These are phyloP conservation scores for Macrosoma leucophasiata DNA, from an alignment of 2,888 invertebrate species.

Conservation along the genomic window DNA sequence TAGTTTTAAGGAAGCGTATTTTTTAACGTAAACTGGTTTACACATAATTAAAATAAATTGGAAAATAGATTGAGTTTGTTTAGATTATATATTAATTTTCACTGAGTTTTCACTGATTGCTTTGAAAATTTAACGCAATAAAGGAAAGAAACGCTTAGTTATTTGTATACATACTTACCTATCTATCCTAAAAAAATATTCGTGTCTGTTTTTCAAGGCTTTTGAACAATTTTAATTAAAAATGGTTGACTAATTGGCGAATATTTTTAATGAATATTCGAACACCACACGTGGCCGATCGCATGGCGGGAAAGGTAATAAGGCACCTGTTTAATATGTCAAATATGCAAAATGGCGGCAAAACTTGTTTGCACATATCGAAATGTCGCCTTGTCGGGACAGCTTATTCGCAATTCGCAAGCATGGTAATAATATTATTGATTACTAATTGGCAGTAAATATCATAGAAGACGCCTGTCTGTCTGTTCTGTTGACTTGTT, in stretches of 20 bases:
- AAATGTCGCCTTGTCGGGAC: conserved; percentile 21
- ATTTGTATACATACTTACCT: no score
- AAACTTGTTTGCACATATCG: conserved; percentile 20
- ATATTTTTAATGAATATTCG: conserved; percentile 6
- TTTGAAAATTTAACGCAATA: neutral
- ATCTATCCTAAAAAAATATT: no score
- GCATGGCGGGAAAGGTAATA: conserved; percentile 23
- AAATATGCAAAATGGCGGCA: conserved; percentile 28
- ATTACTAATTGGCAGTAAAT: conserved; percentile 21
- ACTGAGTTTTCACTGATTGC: neutral
- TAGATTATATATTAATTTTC: neutral
- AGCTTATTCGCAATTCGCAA: conserved; percentile 18
- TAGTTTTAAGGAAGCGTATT: no score
- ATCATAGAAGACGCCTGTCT: conserved; percentile 12
- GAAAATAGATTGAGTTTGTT: no score
- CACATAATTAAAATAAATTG: no score
- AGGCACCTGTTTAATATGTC: conserved; percentile 20
- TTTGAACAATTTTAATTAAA: no score
- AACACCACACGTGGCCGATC: conserved; percentile 27
- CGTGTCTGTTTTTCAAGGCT: no score
- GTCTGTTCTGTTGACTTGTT: conserved; percentile 15
- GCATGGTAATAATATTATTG: conserved; percentile 20
- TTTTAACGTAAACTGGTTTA: no score
- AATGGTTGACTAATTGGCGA: conserved; percentile 1
- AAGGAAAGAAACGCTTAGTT: conserved; percentile 4